Percentiles rank a stretch among this genome's conserved stretches.
Conservation (phyloP, 2,113 vertebrate genomes). For the Vireo altiloquus region DNA sequence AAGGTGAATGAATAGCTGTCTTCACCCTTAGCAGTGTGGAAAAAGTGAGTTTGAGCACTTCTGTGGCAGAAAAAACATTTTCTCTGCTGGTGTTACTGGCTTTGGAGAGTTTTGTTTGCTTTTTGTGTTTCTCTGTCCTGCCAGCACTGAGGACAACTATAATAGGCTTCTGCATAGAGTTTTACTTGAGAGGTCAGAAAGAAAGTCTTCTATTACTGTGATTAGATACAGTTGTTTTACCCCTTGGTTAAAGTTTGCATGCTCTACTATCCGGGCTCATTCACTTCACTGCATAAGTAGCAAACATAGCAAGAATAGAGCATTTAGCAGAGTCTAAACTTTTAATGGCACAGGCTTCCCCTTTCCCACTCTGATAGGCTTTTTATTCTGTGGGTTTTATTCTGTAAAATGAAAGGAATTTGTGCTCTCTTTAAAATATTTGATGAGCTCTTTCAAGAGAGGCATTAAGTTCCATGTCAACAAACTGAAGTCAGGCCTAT, state of each 20-base stretch:
- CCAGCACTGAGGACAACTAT: not conserved
- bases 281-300: not conserved
- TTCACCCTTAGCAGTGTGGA: not conserved
- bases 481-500: not conserved
- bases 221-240: not conserved
- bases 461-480: not conserved
- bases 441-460: not conserved
- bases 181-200: not conserved
- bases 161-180: not conserved
- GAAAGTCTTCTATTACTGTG: not conserved
- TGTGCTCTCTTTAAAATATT: not conserved
- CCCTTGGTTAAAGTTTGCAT: not conserved
- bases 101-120: not conserved
- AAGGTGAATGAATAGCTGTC: not conserved
- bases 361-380: not conserved
- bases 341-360: not conserved
- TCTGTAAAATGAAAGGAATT: not conserved
- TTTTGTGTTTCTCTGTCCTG: not conserved
- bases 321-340: not conserved
- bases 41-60: not conserved
- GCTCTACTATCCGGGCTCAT: not conserved
- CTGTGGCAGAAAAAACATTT: not conserved
- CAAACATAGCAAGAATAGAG: not conserved
- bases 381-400: not conserved
- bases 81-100: not conserved